A percentile compares a stretch with the other conserved stretches of the same genome.
phyloP scores from a whole-genome alignment of 1,140 invertebrate genomes.

The Phortica variegata region DNA sequence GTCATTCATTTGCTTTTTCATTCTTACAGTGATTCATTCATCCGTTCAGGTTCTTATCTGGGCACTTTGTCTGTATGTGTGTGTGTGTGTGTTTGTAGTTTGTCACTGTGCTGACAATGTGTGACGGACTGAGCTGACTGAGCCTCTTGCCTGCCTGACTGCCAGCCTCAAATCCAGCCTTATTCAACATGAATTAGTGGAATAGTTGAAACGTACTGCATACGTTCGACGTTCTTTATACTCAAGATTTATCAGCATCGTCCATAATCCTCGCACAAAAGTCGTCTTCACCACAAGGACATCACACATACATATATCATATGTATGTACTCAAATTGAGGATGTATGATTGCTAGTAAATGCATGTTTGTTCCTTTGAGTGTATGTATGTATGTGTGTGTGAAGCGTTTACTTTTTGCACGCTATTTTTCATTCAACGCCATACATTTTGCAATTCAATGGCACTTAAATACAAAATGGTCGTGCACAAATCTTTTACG shows the following conservation, averaged over 20 bases:
- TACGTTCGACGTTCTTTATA: constrained; percentile 16
- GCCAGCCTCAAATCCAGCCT: no score
- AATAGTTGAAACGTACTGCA: not conserved
- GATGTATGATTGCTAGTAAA: no score
- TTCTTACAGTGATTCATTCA: constrained; percentile 9
- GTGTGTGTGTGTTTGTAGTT: no score
- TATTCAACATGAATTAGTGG: constrained; percentile 7
- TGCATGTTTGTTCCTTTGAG: no score
- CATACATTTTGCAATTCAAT: no score
- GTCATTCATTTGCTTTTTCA: constrained; percentile 8
- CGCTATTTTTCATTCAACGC: no score
- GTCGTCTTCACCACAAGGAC: not conserved
- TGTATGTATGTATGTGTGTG: no score
- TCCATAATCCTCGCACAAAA: constrained; percentile 17
- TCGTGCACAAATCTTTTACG: no score
- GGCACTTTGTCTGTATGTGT: constrained; percentile 14
- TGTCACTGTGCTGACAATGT: constrained; percentile 29
- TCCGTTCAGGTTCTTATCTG: constrained; percentile 17
- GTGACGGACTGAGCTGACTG: constrained; percentile 13
- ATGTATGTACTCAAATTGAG: no score
- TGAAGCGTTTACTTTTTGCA: no score
- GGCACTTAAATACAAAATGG: no score
- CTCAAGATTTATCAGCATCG: constrained; percentile 29
- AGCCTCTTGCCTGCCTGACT: constrained; percentile 8
- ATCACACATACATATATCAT: no score